Evolutionary conservation across 2,113 vertebrate genomes (phyloP).

Genomic region (Myotis lucifugus): DNA sequence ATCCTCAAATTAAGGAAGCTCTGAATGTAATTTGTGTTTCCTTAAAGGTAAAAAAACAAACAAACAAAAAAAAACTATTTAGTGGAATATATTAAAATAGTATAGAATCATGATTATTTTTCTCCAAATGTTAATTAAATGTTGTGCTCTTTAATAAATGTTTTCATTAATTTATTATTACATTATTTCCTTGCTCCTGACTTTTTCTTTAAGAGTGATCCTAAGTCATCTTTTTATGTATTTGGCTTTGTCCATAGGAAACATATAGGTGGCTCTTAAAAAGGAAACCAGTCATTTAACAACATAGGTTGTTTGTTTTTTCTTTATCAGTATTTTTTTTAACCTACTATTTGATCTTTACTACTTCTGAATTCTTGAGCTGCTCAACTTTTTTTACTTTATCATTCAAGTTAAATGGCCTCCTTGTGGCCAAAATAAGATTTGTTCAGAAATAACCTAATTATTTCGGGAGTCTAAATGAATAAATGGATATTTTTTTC

Average conservation of each 20-base stretch:
- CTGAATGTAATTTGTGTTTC: slow-evolving; percentile 98
- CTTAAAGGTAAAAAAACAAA: slow-evolving; percentile 90
- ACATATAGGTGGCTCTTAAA: neutral
- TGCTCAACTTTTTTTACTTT: slow-evolving; percentile 30
- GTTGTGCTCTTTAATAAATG: neutral
- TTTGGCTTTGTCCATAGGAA: slow-evolving; percentile 31
- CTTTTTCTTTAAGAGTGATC: neutral
- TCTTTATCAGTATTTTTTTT: slow-evolving; percentile 43
- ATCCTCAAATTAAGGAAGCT: slow-evolving; percentile 97
- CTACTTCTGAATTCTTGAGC: slow-evolving; percentile 7
- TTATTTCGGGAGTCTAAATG: slow-evolving; percentile 7
- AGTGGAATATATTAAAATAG: slow-evolving; percentile 7
- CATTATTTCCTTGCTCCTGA: slow-evolving; percentile 32
- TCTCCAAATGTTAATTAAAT: slow-evolving; percentile 20
- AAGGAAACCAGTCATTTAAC: slow-evolving; percentile 9
- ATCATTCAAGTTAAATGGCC: neutral
- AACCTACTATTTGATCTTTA: slow-evolving; percentile 25
- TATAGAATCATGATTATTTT: slow-evolving; percentile 20
- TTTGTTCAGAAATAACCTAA: slow-evolving; percentile 40
- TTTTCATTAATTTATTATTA: slow-evolving; percentile 48
- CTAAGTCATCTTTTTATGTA: neutral
- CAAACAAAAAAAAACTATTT: neutral
- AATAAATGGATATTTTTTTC: neutral
- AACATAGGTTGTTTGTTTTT: neutral
- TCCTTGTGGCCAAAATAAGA: neutral